Evolutionary conservation across 1,140 invertebrate genomes (phyloP).

Genomic region (Ylistrum balloti): DNA sequence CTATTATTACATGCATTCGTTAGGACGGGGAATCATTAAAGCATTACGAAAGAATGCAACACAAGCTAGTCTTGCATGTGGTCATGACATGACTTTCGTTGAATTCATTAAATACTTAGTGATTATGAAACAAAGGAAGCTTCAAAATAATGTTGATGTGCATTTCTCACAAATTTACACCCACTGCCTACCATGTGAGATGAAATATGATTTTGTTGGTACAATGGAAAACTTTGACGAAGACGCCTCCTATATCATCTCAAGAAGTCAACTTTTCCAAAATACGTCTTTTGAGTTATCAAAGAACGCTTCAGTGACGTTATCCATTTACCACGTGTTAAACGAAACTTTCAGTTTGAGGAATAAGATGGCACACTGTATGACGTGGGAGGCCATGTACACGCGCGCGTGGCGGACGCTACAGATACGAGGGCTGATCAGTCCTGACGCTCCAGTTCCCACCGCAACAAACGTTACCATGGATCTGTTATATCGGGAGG

Average conservation of each 20-base stretch:
- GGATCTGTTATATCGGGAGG: background rate
- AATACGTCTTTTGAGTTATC: background rate
- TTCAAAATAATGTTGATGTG: background rate
- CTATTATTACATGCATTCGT: background rate
- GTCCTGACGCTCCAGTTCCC: background rate
- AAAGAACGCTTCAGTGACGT: background rate
- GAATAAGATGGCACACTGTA: background rate
- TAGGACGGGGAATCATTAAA: background rate
- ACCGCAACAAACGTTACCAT: background rate
- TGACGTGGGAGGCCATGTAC: background rate
- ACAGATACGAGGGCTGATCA: background rate
- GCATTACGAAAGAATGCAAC: background rate
- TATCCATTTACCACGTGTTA: background rate
- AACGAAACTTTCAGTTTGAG: background rate
- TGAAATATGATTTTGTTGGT: background rate
- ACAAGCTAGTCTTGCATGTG: background rate
- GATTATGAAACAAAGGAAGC: background rate
- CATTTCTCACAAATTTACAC: conserved; percentile 20
- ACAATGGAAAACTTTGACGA: conserved; percentile 18
- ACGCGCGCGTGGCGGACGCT: background rate
- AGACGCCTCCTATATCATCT: background rate
- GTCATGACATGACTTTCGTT: background rate
- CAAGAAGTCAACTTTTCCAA: background rate
- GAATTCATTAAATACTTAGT: background rate
- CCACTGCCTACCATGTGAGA: background rate